Conservation (phyloP, 37 sponge, comb jelly and placozoan species). For the Aplysina aerophoba region DNA sequence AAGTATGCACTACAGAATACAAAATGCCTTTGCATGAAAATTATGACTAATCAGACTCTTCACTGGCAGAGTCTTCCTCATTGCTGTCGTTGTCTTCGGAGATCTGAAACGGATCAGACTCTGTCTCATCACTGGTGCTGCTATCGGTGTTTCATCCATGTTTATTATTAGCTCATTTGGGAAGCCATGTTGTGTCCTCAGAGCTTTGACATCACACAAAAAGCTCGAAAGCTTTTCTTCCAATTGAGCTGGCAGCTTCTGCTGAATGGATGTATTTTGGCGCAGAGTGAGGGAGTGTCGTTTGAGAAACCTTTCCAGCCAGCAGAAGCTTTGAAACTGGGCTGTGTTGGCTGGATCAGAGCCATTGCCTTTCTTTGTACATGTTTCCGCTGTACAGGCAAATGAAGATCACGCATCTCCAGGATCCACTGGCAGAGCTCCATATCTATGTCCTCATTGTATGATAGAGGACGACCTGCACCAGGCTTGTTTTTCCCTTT, state of each 20-base stretch:
- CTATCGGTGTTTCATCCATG: conserved; percentile 41
- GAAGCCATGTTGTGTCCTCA: conserved; percentile 7
- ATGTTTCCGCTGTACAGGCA: conserved; percentile 13
- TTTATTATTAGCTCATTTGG: neutral
- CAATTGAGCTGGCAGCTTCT: conserved; percentile 41
- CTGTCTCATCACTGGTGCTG: too few species aligned
- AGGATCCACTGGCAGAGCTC: conserved; percentile 31
- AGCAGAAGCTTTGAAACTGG: conserved; percentile 50
- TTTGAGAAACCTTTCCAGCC: conserved; percentile 36
- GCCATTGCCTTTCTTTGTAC: conserved; percentile 24
- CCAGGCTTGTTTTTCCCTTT: neutral
- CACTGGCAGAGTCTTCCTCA: too few species aligned
- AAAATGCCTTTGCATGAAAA: too few species aligned
- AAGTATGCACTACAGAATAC: too few species aligned
- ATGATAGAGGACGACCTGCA: conserved; percentile 9
- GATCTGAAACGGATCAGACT: too few species aligned
- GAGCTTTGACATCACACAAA: neutral
- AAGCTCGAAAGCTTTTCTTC: conserved; percentile 34
- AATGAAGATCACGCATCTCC: conserved; percentile 24
- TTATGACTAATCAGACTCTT: too few species aligned
- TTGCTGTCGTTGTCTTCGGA: too few species aligned
- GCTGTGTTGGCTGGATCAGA: neutral
- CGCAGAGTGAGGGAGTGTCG: conserved; percentile 22
- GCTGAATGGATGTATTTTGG: conserved; percentile 20
- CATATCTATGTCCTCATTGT: conserved; percentile 20